A percentile compares a stretch with the other conserved stretches of the same genome.
Evolutionary conservation across 2,113 vertebrate genomes (phyloP).

Genomic region (Eolophus roseicapilla): DNA sequence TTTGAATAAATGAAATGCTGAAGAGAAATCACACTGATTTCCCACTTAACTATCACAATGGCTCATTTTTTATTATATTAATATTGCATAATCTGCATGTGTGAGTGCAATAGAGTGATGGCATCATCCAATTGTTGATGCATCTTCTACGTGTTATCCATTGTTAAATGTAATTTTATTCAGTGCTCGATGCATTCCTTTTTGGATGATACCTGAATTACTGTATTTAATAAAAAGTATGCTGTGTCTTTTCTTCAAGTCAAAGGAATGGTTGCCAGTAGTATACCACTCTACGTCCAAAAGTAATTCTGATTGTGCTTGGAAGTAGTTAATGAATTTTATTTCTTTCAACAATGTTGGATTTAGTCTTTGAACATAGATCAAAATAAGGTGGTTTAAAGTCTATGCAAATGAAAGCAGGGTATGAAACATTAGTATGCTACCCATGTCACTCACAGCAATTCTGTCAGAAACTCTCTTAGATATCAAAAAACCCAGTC

Average conservation of each 20-base stretch:
- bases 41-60: background rate
- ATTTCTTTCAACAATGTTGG: background rate
- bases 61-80: background rate
- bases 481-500: background rate
- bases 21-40: background rate
- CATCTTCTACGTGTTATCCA: background rate
- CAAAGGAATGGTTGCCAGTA: background rate
- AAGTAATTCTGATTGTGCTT: background rate
- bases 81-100: background rate
- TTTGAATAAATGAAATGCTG: background rate
- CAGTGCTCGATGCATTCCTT: background rate
- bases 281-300: background rate
- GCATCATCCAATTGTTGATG: background rate
- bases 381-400: slow-evolving; percentile 52
- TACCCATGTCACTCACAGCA: background rate
- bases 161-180: background rate
- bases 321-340: slow-evolving; percentile 22
- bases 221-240: background rate
- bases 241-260: background rate
- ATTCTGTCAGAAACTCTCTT: slow-evolving; percentile 29
- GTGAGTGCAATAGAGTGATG: background rate
- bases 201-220: background rate
- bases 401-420: slow-evolving; percentile 36
- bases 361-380: slow-evolving; percentile 25
- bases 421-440: slow-evolving; percentile 32